Conservation (phyloP, 1,140 invertebrate genomes). For the Zaprionus tsacasi region DNA sequence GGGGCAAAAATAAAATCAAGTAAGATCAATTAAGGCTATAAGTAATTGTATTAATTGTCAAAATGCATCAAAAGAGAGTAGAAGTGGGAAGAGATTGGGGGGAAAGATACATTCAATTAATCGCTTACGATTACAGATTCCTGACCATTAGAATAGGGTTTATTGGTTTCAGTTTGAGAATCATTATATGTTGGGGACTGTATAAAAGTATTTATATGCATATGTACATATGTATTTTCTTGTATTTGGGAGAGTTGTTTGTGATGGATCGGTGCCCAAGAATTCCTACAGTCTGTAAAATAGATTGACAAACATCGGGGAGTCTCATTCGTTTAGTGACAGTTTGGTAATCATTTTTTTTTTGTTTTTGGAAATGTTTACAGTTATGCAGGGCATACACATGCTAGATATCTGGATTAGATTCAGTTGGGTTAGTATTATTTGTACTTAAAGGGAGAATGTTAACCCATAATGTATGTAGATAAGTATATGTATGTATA, state of each 20-base stretch:
- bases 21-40: conserved; percentile 32
- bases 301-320: conserved; percentile 14
- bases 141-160: conserved; percentile 24
- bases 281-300: conserved; percentile 30
- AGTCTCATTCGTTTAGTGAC: conserved; percentile 56
- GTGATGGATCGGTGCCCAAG: conserved; percentile 8
- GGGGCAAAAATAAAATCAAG: conserved; percentile 1
- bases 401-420: conserved; percentile 61
- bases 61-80: conserved; percentile 33
- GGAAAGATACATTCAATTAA: conserved; percentile 52
- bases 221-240: conserved; percentile 17
- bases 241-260: not conserved
- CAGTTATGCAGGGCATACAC: conserved; percentile 70
- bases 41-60: conserved; percentile 48
- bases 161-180: not conserved
- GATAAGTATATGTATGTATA: conserved; percentile 20
- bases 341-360: conserved; percentile 7
- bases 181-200: not conserved
- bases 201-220: conserved; percentile 14
- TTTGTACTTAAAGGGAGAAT: conserved; percentile 24
- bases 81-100: not conserved
- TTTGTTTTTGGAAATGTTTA: no score
- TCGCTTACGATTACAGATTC: conserved; percentile 22
- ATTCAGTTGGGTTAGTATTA: conserved; percentile 45
- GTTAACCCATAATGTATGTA: conserved; percentile 28